A percentile compares a stretch with the other conserved stretches of the same genome.
Evolutionary conservation across 2,113 vertebrate genomes (phyloP).

Genomic region (Athene cunicularia): DNA sequence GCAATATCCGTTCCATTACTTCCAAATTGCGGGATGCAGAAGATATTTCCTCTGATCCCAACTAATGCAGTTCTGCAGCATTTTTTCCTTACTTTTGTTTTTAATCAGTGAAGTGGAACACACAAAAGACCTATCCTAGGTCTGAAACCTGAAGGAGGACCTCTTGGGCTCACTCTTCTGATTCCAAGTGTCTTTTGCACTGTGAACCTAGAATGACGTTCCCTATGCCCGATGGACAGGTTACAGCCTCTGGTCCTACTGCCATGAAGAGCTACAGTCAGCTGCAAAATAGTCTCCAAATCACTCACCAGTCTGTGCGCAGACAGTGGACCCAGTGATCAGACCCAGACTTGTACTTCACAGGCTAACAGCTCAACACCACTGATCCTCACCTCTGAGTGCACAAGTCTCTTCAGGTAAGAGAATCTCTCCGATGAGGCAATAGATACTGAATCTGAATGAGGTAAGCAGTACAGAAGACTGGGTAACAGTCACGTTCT

Average conservation of each 20-base stretch:
- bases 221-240: background rate
- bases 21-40: background rate
- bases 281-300: background rate
- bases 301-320: background rate
- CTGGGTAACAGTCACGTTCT: background rate
- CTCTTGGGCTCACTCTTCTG: background rate
- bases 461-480: background rate
- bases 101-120: background rate
- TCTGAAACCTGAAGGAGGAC: background rate
- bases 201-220: background rate
- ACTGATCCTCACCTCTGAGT: background rate
- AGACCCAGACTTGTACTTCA: background rate
- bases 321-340: background rate
- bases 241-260: background rate
- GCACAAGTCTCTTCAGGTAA: background rate
- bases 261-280: background rate
- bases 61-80: background rate
- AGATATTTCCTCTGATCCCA: background rate
- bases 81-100: background rate
- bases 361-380: background rate
- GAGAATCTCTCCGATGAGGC: background rate
- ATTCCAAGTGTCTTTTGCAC: background rate
- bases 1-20: slow-evolving; percentile 2
- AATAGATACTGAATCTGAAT: background rate
- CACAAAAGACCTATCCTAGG: background rate